phyloP scores from a whole-genome alignment of 2,113 vertebrate species.

The Corynorhinus townsendii region DNA sequence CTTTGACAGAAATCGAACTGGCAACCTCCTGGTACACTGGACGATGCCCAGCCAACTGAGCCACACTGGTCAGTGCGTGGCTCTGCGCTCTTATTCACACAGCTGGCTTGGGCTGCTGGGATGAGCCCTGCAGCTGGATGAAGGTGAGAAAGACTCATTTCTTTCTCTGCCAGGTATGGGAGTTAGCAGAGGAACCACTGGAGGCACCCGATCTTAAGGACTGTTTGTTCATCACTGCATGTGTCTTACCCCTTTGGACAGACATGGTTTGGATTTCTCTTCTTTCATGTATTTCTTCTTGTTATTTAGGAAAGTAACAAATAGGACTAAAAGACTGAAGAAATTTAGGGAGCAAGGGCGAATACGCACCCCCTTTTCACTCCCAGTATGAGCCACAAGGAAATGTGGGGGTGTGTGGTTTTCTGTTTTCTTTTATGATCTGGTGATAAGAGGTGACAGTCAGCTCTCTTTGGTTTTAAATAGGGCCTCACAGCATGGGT shows the following conservation, averaged over 20 bases:
- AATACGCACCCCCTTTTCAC: neutral
- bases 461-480: neutral
- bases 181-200: neutral
- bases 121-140: neutral
- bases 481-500: neutral
- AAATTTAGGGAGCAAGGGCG: neutral
- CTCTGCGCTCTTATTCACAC: neutral
- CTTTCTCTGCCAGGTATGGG: neutral
- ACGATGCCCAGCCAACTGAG: neutral
- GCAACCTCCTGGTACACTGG: neutral
- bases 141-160: neutral
- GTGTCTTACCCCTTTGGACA: neutral
- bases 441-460: neutral
- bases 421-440: neutral
- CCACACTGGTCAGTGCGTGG: neutral
- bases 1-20: neutral
- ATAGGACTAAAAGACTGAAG: neutral
- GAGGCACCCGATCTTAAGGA: neutral
- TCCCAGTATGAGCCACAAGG: neutral
- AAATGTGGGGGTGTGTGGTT: neutral
- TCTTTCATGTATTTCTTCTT: slow-evolving; percentile 3
- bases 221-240: neutral
- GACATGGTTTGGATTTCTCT: neutral
- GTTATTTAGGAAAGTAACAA: neutral
- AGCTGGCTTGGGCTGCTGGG: neutral